Evolutionary conservation across 1,140 invertebrate species (phyloP), one percentile per base, ranked within the genome.

Genomic region (Portunus trituberculatus): DNA sequence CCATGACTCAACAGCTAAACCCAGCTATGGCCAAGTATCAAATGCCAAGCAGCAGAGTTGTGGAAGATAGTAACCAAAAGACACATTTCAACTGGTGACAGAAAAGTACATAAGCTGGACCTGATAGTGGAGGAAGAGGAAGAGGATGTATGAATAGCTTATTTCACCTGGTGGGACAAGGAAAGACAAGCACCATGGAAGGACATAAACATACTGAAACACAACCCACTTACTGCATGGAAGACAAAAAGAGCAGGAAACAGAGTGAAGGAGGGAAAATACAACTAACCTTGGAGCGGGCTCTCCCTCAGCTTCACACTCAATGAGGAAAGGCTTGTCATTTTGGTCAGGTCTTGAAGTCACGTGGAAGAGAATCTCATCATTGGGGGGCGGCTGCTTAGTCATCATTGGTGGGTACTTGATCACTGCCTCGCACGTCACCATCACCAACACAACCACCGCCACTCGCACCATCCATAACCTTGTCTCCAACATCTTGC

Each of bases 221-320:
- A 39, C 39, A 39, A 39, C 39, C 6, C 39, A 39, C 39, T 2
- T 39, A 39, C 39, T 39, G 39, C 39, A 39, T 39, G 6, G 39
- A 39, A 39, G 39, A 39, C 39, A 39, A 39, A 39, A 39, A 2
- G 39, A 6, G 39, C 39, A 39, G 39, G 39, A 39, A 39, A 91
- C 7, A 16, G 29, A 46, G 28, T 45, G 28, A 4, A 46, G 89
- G 10, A 91, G 2, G 89, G 46, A 25, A 14, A 3, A 32, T n/a
- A 91, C 29, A 28, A 97, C 98, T 97, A 98, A 99, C 98, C 98
- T 98, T 84, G 98, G 98, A 93, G 98, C 98, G 29, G 99, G 99
- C 97, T 99, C 98, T 96, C 98, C 99, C 97, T 98, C 98, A 25
- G 99, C 99, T 97, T 99, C 99, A 96, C 99, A 99, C 97, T 99